Evolutionary conservation across 1,140 invertebrate species (phyloP).

Genomic region (Drosophila pseudoobscura): DNA sequence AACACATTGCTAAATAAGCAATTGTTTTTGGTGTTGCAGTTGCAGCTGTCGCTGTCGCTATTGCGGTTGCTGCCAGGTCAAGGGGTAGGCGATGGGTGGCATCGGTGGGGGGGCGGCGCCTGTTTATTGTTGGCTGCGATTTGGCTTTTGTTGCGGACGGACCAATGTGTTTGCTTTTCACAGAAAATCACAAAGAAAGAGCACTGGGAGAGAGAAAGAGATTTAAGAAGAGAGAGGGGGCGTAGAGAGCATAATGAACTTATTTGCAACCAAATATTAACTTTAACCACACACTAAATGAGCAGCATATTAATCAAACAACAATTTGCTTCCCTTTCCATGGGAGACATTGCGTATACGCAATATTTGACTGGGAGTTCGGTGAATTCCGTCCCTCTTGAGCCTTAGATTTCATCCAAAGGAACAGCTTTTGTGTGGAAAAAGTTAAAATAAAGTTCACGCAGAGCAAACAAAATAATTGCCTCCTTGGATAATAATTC

Average conservation of each 20-base stretch:
- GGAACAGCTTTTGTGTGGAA: too few relatives aligned
- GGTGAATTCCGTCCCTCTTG: too few relatives aligned
- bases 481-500: too few relatives aligned
- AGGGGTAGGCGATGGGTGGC: slow-evolving; percentile 17
- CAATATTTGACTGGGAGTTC: too few relatives aligned
- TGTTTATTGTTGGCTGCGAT: slow-evolving; percentile 74
- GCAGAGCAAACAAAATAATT: too few relatives aligned
- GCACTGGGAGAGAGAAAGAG: background rate
- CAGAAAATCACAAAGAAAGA: background rate
- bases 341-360: too few relatives aligned
- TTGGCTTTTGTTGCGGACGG: slow-evolving; percentile 55
- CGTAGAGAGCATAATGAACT: background rate
- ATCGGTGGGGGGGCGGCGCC: slow-evolving; percentile 13
- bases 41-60: slow-evolving; percentile 20
- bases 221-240: background rate
- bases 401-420: too few relatives aligned
- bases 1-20: slow-evolving; percentile 47
- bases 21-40: slow-evolving; percentile 27
- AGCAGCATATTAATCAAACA: too few relatives aligned
- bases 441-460: too few relatives aligned
- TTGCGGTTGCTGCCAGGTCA: slow-evolving; percentile 16
- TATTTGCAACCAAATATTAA: background rate
- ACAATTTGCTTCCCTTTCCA: too few relatives aligned
- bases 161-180: slow-evolving; percentile 56
- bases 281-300: too few relatives aligned